Conservation (phyloP, 2,797 vertebrate species). For the Artibeus lituratus region DNA sequence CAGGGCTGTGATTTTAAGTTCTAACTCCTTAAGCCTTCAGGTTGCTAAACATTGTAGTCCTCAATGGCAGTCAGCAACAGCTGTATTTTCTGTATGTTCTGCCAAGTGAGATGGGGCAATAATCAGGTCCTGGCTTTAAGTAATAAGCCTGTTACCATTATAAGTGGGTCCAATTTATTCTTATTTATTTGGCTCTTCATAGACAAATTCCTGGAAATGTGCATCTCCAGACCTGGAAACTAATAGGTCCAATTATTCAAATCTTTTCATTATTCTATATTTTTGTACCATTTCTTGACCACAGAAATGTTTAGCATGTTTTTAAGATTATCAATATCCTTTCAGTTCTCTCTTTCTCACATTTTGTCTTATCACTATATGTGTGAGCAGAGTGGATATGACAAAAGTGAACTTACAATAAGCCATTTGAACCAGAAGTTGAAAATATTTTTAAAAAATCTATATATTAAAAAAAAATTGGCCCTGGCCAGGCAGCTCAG, state of each 20-base stretch:
- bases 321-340: neutral
- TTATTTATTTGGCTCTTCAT: neutral
- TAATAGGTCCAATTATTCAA: neutral
- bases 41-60: neutral
- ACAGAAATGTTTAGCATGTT: neutral
- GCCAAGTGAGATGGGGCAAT: neutral
- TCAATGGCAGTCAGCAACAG: neutral
- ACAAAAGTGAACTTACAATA: neutral
- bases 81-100: neutral
- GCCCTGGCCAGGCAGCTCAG: no score
- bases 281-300: neutral
- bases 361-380: neutral
- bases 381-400: neutral
- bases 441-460: neutral
- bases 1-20: neutral
- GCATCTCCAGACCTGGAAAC: neutral
- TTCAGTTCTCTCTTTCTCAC: neutral
- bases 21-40: neutral
- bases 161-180: neutral
- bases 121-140: neutral
- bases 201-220: neutral
- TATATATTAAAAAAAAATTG: neutral
- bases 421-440: neutral
- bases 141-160: neutral
- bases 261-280: neutral